Evolutionary conservation across 35 echinoderm and acorn worm genomes (phyloP), one percentile per base, ranked within the genome.

Genomic region (Eucidaris tribuloides): DNA sequence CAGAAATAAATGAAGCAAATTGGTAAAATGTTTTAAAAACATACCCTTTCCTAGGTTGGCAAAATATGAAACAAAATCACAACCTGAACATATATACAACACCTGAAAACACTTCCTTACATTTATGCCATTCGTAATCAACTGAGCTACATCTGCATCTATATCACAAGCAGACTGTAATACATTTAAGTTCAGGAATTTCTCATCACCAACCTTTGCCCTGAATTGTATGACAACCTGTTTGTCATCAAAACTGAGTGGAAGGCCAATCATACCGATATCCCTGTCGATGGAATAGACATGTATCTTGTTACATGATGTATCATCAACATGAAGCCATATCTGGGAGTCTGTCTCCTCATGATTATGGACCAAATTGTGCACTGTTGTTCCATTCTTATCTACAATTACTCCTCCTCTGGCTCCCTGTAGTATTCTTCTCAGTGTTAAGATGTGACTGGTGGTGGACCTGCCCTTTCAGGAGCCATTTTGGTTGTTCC

Each of bases 41-140:
- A 28, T 80, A 24, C 58, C 24, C 66, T 83, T 83, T 42, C 81
- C 81, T 38, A 66, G 4, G 24, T 41, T 15, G 0, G 20, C 39
- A 83, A 83, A 83, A 66, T 65, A 83, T 7, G 81, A 83, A 27
- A 83, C 61, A 83, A 65, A 83, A 40, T 83, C 81, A 83, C 81
- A 83, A 5, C 81, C 81, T 24, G 81, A 83, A 42, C 15, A 56
- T 27, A 66, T 83, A 56, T 65, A 83, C 15, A 83, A 18, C 24
- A 34, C 66, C 66, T 83, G 81, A 71, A 83, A 36, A 44, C 55
- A 62, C 32, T 83, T 83, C 18, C 41, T n/a, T 25, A 65, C 27
- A 48, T 23, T 29, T 31, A 42, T 66, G 25, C 25, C 24, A 24
- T 42, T 40, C 41, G 41, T 24, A 5, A 13, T 18, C 25, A 57